phyloP scores from a whole-genome alignment of 2,888 invertebrate genomes.

The Luperina testacea region DNA sequence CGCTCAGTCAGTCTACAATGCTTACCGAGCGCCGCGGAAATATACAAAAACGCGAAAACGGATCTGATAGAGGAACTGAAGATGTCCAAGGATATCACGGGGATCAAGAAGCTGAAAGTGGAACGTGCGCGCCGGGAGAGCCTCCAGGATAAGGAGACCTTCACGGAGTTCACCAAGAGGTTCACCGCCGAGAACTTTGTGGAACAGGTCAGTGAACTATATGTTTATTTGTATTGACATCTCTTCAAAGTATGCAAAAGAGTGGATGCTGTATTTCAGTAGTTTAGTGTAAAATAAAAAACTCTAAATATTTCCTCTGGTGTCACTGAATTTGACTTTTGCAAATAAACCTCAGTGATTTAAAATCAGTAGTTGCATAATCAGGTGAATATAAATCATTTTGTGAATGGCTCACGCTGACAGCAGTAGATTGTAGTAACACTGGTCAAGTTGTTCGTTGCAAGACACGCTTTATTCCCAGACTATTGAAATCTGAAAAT shows the following conservation, averaged over 20 bases:
- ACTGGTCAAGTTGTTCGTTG: background rate
- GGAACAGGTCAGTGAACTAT: conserved; percentile 93
- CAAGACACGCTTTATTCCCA: conserved; percentile 22
- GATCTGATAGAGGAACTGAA: conserved; percentile 98
- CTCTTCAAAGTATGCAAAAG: conserved; percentile 23
- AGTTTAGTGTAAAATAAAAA: background rate
- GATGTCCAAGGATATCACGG: conserved; percentile 97
- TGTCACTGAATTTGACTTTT: background rate
- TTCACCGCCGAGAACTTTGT: conserved; percentile 96
- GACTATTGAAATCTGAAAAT: conserved; percentile 33
- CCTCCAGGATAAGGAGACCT: conserved; percentile 94
- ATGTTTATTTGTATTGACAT: conserved; percentile 49
- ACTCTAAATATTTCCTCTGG: conserved; percentile 3
- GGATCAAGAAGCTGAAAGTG: conserved; percentile 98
- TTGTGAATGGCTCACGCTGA: background rate
- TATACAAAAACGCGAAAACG: conserved; percentile 94
- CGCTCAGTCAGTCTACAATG: conserved; percentile 94
- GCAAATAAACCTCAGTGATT: conserved; percentile 9
- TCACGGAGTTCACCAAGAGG: conserved; percentile 95
- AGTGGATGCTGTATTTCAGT: conserved; percentile 44
- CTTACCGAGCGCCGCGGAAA: conserved; percentile 91
- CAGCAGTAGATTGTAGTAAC: background rate
- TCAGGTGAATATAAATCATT: background rate
- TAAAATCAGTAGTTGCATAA: conserved; percentile 3
- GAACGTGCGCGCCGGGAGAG: conserved; percentile 96